Evolutionary conservation across 2,888 invertebrate genomes (phyloP), one percentile per base, ranked within the genome.

Genomic region (Cheilosia vulpina): DNA sequence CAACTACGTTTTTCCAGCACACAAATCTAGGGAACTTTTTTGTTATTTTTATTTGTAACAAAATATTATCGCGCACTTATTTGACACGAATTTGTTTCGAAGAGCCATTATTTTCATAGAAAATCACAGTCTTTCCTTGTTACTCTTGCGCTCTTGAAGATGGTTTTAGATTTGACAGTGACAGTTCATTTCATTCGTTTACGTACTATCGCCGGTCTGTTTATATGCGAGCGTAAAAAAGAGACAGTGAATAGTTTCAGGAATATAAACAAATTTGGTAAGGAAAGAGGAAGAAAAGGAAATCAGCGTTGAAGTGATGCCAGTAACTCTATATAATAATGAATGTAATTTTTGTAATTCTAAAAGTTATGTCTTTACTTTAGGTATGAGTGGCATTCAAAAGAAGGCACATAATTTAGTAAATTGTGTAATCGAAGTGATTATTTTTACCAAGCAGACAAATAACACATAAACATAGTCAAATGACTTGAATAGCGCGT

Each of bases 61-160:
- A 81, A 72, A 53, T 69, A 79, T 52, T 77, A 80, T 85, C 85
- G 85, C 85, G 81, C 81, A 81, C 85, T 81, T 77, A 85, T 76
- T 85, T 77, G 81, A 81, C 76, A 85, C 76, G 66, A 85, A 81
- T 77, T 81, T 81, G 57, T 71, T 85, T 81, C 76, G 66, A 38
- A 66, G 55, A 76, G 57, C 76, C 63, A 76, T 85, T 57, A 17
- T 57, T 72, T 68, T 27, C 52, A 58, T 45, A 24, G 34, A 65
- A 50, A 45, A 2, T 63, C n/a, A 58, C 60, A 66, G 65, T 21
- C 21, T 38, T 65, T 72, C 65, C 43, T 17, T 79, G 19, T 79
- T 72, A 52, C 78, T 78, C 6, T 38, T 45, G 7, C 41, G 45
- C 7, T n/a, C 17, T 7, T 47, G 6, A 13, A 1, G 71, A 65